Percentiles rank a stretch among this genome's conserved stretches.
Conservation (phyloP, 1,140 invertebrate genomes). For the Aricia agestis region DNA sequence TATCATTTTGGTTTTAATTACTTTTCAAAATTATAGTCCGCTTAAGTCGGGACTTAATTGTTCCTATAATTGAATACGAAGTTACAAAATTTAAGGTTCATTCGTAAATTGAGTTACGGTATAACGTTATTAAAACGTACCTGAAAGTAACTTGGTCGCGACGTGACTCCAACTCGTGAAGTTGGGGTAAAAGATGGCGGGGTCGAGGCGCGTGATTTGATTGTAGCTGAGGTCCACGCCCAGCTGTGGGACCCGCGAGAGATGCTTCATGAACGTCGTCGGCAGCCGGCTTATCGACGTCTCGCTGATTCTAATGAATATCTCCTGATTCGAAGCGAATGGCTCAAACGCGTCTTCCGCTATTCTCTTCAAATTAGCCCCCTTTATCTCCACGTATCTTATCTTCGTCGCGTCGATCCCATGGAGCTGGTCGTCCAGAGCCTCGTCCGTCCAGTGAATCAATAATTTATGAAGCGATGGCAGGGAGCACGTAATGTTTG, state of each 20-base stretch:
- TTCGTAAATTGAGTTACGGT: slow-evolving; percentile 16
- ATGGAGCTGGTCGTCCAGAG: slow-evolving; percentile 82
- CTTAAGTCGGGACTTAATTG: neutral
- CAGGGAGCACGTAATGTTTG: slow-evolving; percentile 59
- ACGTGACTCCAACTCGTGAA: slow-evolving; percentile 88
- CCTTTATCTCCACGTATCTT: slow-evolving; percentile 87
- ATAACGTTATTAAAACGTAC: slow-evolving; percentile 65
- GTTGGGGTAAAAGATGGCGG: slow-evolving; percentile 90
- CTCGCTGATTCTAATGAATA: slow-evolving; percentile 84
- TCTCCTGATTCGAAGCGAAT: slow-evolving; percentile 79
- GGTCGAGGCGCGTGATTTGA: slow-evolving; percentile 85
- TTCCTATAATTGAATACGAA: slow-evolving; percentile 1
- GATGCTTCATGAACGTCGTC: slow-evolving; percentile 84
- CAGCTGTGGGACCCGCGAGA: slow-evolving; percentile 87
- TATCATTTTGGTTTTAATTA: neutral
- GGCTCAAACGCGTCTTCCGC: slow-evolving; percentile 83
- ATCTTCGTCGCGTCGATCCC: slow-evolving; percentile 84
- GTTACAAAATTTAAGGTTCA: slow-evolving; percentile 5
- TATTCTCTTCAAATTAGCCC: slow-evolving; percentile 81
- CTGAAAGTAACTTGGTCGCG: slow-evolving; percentile 86
- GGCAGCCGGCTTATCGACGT: slow-evolving; percentile 86
- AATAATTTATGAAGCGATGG: slow-evolving; percentile 80
- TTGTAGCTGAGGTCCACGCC: slow-evolving; percentile 89
- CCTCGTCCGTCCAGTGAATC: slow-evolving; percentile 83
- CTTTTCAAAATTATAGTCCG: neutral